Conservation (phyloP, 2,888 invertebrate genomes). For the Caenorhabditis sulstoni region DNA sequence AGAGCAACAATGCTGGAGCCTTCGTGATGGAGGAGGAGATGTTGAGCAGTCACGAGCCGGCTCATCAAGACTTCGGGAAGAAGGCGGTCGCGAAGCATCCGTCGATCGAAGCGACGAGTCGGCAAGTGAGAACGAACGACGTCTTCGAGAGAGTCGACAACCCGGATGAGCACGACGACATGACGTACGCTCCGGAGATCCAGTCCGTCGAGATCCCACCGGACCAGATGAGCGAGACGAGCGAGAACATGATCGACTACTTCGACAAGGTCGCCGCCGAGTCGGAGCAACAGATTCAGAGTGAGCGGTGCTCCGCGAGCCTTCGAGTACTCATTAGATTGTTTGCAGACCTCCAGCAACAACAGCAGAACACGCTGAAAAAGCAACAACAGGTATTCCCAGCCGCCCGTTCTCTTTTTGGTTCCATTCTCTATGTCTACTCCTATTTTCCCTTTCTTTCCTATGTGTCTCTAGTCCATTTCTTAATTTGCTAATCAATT, state of each 20-base stretch:
- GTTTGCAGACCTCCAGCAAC: conserved; percentile 37
- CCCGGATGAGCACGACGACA: conserved; percentile 78
- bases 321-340: too few relatives aligned
- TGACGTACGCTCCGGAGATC: conserved; percentile 80
- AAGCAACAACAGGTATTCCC: conserved; percentile 39
- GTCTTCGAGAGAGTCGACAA: conserved; percentile 76
- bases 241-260: conserved; percentile 74
- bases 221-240: conserved; percentile 79
- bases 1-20: conserved; percentile 20
- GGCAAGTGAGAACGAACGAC: conserved; percentile 70
- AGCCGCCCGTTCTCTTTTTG: neutral
- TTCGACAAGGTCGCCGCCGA: conserved; percentile 67
- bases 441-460: conserved; percentile 31
- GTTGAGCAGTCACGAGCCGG: conserved; percentile 69
- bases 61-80: neutral
- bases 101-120: conserved; percentile 67
- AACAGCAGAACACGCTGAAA: conserved; percentile 31
- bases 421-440: conserved; percentile 18
- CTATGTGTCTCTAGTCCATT: conserved; percentile 21
- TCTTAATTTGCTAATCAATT: conserved; percentile 23
- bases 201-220: conserved; percentile 80
- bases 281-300: conserved; percentile 50
- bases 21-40: conserved; percentile 80
- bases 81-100: conserved; percentile 21
- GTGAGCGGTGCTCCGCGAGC: conserved; percentile 27